A percentile compares a stretch with the other conserved stretches of the same genome.
These are phyloP conservation scores for Sinocyclocheilus maitianheensis DNA, from an alignment of 2,113 vertebrate genomes.

Conservation along the genomic window DNA sequence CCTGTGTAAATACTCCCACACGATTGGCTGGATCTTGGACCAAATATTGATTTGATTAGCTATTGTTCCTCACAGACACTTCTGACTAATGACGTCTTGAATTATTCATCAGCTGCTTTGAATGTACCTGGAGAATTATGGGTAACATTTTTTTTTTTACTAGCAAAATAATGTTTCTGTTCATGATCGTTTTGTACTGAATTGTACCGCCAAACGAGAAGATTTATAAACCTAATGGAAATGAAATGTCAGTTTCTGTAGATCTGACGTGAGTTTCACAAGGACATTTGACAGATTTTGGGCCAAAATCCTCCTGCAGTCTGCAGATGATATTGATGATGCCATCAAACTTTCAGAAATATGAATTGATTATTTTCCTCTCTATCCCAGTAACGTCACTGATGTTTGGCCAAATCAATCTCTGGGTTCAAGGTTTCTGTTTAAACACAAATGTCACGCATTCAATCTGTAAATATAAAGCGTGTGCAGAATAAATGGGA, in stretches of 20 bases:
- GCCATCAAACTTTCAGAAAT: background rate
- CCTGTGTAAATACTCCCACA: background rate
- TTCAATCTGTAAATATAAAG: slow-evolving; percentile 14
- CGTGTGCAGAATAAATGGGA: slow-evolving; percentile 38
- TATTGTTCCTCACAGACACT: background rate
- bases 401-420: slow-evolving; percentile 2
- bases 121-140: background rate
- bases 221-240: background rate
- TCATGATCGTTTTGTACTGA: slow-evolving; percentile 57
- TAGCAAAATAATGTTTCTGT: slow-evolving; percentile 50
- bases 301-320: background rate
- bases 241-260: background rate
- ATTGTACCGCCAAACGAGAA: slow-evolving; percentile 56
- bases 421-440: background rate
- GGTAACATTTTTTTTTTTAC: slow-evolving; percentile 17
- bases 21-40: slow-evolving; percentile 1
- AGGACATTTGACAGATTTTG: background rate
- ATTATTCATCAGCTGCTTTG: background rate
- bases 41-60: background rate
- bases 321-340: background rate
- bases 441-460: background rate
- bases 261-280: background rate
- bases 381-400: background rate
- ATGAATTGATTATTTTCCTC: background rate
- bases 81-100: background rate